phyloP scores from a whole-genome alignment of 2,113 vertebrate genomes.

The Charadrius vociferus region DNA sequence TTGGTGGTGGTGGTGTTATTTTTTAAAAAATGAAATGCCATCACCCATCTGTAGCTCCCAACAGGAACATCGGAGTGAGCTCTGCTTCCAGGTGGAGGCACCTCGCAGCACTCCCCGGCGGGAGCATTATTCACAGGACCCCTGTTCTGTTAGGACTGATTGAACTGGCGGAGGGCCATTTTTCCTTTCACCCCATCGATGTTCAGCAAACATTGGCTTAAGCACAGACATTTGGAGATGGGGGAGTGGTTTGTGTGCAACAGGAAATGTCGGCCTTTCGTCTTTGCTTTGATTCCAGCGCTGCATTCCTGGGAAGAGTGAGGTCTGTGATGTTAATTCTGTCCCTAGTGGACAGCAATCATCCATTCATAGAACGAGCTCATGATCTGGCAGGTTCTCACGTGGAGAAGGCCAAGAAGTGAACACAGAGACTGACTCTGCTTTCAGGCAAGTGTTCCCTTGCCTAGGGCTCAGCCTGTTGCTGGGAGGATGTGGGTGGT shows the following conservation, averaged over 20 bases:
- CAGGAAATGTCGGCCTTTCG: neutral
- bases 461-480: neutral
- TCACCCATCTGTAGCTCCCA: neutral
- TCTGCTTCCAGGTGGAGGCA: neutral
- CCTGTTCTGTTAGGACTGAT: neutral
- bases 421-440: slow-evolving; percentile 9
- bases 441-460: neutral
- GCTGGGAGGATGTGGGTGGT: slow-evolving; percentile 40
- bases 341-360: slow-evolving; percentile 42
- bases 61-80: neutral
- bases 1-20: neutral
- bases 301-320: slow-evolving; percentile 38
- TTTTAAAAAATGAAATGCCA: neutral
- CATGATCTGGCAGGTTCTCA: slow-evolving; percentile 37
- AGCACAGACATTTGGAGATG: slow-evolving; percentile 21
- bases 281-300: slow-evolving; percentile 28
- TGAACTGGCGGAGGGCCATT: neutral
- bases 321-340: slow-evolving; percentile 48
- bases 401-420: slow-evolving; percentile 20
- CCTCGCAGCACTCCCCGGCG: neutral
- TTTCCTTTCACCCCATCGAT: neutral
- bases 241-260: slow-evolving; percentile 29
- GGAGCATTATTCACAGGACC: neutral
- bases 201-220: slow-evolving; percentile 45
- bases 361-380: slow-evolving; percentile 39